Base-by-base conservation (phyloP, 2,797 vertebrate species). In the Hozukius guyotensis region DNA sequence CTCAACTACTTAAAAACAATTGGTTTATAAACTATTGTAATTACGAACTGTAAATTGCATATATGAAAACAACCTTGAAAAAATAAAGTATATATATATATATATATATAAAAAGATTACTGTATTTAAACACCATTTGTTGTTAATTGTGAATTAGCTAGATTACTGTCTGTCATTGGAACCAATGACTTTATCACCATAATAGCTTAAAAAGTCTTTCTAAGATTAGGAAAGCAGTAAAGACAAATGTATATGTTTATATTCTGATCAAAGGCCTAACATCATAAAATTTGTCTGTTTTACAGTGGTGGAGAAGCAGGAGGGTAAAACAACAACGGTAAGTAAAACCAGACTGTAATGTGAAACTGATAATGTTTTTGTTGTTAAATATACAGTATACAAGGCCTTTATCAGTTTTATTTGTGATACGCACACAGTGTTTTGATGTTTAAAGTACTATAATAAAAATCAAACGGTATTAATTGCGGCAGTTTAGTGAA, bases 271-370 rank as follows among this genome's bases (percentile, higher is more conserved):
- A 22, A 38, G 2, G 0, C 1, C 6, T 82, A 64, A 82, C 31
- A 3, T 67, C 24, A 4, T 60, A 0, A 34, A 3, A 42, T 89
- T 9, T 88, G 34, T 36, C 0, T 89, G 16, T 87, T 75, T 90
- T 84, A 32, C 91, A 96, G 95, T 96, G 86, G 92, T 95, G 72
- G 94, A 95, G 80, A 92, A 87, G 9, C 70, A 88, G 66, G 95
- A 96, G 2, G 93, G 82, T 8, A 93, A 94, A 74, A 93, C 86
- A 3, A 92, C 89, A 77, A 85, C 56, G 1, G 95, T 96, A 85
- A 90, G 95, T 92, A 67, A 29, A 78, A 49, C 8, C 12, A 7
- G 11, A 7, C 8, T 56, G 8, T 22, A 3, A 74, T 29, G 2
- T 61, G 3, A 63, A 60, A 61, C 53, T 25, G 6, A 61, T 31